Evolutionary conservation across 2,888 invertebrate species (phyloP).

Genomic region (Nomada ruficornis): DNA sequence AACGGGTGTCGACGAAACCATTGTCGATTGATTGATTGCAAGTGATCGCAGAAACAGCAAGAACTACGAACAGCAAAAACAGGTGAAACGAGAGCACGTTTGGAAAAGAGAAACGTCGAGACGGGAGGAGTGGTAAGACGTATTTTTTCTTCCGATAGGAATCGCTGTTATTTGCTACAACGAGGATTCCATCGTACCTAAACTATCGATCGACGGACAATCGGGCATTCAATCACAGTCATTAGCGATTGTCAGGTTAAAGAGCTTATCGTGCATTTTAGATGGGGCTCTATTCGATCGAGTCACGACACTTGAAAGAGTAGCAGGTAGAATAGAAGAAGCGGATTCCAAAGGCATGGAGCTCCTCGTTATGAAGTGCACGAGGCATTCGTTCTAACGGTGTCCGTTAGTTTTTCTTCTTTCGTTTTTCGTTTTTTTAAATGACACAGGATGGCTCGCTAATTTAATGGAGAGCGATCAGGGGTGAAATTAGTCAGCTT

Average conservation of each 20-base stretch:
- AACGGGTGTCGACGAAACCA: too few relatives aligned
- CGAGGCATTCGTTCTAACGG: not conserved
- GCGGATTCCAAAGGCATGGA: not conserved
- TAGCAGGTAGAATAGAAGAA: not conserved
- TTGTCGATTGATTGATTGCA: too few relatives aligned
- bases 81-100: not conserved
- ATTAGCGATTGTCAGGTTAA: constrained; percentile 36
- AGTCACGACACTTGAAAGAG: not conserved
- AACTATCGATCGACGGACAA: constrained; percentile 26
- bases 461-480: not conserved
- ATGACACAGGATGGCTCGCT: not conserved
- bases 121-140: not conserved
- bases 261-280: constrained; percentile 9
- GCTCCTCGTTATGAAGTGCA: not conserved
- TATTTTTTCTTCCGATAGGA: constrained; percentile 16
- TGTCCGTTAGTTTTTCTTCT: not conserved
- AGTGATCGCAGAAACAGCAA: too few relatives aligned
- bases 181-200: constrained; percentile 18
- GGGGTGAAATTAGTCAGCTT: not conserved
- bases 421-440: not conserved
- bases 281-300: not conserved
- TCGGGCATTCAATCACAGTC: constrained; percentile 29
- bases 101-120: constrained; percentile 1
- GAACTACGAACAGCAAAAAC: too few relatives aligned
- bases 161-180: constrained; percentile 33